Evolutionary conservation across 2,888 invertebrate species (phyloP).

Genomic region (Cephus pygmeus): DNA sequence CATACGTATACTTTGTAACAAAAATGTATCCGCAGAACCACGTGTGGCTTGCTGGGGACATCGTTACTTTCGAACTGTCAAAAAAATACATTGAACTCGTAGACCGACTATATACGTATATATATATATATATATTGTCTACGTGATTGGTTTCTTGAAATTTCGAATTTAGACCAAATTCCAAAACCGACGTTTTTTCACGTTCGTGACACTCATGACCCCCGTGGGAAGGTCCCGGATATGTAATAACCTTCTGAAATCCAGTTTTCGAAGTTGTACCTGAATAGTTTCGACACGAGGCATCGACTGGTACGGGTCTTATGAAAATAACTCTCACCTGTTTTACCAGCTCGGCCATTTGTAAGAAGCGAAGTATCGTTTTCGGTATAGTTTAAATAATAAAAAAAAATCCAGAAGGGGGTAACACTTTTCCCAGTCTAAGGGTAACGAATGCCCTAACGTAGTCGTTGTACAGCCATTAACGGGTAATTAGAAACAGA

Average conservation of each 20-base stretch:
- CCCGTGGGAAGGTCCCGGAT: background rate
- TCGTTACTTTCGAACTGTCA: no score
- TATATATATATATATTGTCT: background rate
- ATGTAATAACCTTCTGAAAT: background rate
- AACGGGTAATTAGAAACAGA: conserved; percentile 67
- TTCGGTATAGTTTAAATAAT: background rate
- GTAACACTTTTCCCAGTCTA: conserved; percentile 8
- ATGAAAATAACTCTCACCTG: background rate
- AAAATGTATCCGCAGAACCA: no score
- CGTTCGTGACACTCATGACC: background rate
- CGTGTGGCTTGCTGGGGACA: no score
- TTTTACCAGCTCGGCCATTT: background rate
- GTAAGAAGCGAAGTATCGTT: background rate
- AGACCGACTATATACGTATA: no score
- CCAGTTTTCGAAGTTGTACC: background rate
- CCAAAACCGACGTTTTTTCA: background rate
- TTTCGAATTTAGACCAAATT: background rate
- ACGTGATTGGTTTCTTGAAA: background rate
- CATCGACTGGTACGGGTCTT: background rate
- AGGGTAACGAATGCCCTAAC: conserved; percentile 46
- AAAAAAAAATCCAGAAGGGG: background rate
- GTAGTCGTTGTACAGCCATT: conserved; percentile 61
- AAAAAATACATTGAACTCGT: no score
- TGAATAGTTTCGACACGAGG: background rate
- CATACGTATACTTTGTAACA: no score